Evolutionary conservation across 2,888 invertebrate genomes (phyloP).

Genomic region (Parascotia fuliginaria): DNA sequence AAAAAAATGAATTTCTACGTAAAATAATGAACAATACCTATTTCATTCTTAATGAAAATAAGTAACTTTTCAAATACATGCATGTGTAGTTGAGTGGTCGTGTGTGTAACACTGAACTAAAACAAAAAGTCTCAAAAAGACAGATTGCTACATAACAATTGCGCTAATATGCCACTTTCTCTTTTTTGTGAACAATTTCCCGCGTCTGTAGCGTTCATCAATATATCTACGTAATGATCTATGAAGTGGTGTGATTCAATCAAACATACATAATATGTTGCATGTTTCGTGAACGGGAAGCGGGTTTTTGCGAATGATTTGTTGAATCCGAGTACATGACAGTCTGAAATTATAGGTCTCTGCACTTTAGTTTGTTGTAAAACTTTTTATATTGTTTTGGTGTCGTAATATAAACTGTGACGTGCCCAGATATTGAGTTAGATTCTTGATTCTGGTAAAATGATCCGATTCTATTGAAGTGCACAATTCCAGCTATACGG

Average conservation of each 20-base stretch:
- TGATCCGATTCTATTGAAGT: too few species aligned
- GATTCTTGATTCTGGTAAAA: too few species aligned
- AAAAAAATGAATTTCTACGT: too few species aligned
- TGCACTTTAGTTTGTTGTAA: neutral
- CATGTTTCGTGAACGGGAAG: slow-evolving; percentile 5
- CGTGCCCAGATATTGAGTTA: too few species aligned
- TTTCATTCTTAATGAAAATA: too few species aligned
- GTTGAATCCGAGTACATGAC: neutral
- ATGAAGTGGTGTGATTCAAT: slow-evolving; percentile 24
- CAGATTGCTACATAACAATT: slow-evolving; percentile 40
- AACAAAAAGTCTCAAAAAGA: slow-evolving; percentile 11
- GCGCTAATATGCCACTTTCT: slow-evolving; percentile 59
- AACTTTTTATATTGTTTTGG: too few species aligned
- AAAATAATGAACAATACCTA: too few species aligned
- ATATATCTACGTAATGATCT: slow-evolving; percentile 32
- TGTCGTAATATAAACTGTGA: too few species aligned
- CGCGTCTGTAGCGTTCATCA: slow-evolving; percentile 33
- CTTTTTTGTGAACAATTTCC: slow-evolving; percentile 52
- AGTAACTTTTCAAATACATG: too few species aligned
- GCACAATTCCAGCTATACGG: too few species aligned
- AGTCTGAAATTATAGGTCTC: neutral
- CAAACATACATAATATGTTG: slow-evolving; percentile 9
- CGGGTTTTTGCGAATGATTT: neutral
- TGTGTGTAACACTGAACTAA: too few species aligned
- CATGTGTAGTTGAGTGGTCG: too few species aligned